These are phyloP conservation scores for Eupithecia subumbrata DNA, from an alignment of 2,888 invertebrate genomes.

Conservation along the genomic window DNA sequence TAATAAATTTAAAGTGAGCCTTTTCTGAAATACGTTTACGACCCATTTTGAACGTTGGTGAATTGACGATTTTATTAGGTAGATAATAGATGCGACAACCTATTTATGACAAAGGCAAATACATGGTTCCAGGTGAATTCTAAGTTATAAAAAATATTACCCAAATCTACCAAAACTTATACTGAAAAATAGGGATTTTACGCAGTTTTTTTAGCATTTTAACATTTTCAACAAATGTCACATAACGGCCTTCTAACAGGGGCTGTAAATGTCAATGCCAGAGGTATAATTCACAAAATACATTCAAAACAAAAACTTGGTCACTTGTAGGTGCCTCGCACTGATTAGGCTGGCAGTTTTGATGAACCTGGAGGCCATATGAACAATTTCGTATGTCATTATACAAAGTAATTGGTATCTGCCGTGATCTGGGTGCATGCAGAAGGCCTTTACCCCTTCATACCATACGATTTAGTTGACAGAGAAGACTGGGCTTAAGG, in stretches of 20 bases:
- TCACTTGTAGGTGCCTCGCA: conserved; percentile 1
- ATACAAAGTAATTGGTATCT: conserved; percentile 13
- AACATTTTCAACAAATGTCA: conserved; percentile 2
- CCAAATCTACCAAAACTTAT: not conserved
- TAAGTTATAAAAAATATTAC: not conserved
- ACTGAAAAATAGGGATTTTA: not conserved
- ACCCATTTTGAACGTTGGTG: not conserved
- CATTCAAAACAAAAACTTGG: not conserved
- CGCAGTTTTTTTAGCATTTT: not conserved
- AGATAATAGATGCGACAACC: not conserved
- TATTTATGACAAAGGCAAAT: not conserved
- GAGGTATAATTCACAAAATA: not conserved
- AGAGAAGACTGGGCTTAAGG: not conserved
- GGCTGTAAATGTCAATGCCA: not conserved
- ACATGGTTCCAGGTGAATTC: too few species aligned
- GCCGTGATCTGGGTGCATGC: conserved; percentile 16
- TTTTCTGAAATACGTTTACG: not conserved
- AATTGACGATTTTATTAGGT: not conserved
- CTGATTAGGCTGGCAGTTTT: not conserved
- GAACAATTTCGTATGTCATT: conserved; percentile 14
- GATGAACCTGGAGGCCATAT: conserved; percentile 10
- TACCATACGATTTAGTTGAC: not conserved
- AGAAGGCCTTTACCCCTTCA: conserved; percentile 2
- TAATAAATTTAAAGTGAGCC: not conserved
- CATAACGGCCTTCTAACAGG: not conserved